Conservation (phyloP, 2,888 invertebrate species). For the Synergus itoensis region DNA sequence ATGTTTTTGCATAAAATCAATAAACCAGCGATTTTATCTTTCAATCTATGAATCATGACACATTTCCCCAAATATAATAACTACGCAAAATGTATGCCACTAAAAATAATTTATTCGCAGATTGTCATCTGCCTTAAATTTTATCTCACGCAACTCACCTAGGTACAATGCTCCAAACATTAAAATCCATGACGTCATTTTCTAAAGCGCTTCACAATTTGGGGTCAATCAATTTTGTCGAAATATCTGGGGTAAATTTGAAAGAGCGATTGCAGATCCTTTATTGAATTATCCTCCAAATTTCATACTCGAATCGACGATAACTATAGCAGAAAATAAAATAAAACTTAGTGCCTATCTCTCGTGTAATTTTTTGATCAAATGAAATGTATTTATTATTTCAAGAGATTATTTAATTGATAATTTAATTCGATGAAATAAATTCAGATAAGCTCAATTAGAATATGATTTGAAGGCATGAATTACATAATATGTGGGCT, state of each 20-base stretch:
- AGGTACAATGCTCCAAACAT: slow-evolving; percentile 55
- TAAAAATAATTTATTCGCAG: slow-evolving; percentile 14
- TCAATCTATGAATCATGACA: not conserved
- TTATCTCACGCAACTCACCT: slow-evolving; percentile 46
- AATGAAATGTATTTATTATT: not conserved
- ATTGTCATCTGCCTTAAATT: slow-evolving; percentile 21
- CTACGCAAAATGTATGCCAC: not conserved
- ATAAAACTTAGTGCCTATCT: not conserved
- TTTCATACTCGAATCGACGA: slow-evolving; percentile 31
- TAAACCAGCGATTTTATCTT: not conserved
- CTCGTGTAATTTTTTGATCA: not conserved
- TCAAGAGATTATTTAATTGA: too few species aligned
- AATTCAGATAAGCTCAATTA: too few species aligned
- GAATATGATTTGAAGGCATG: not conserved
- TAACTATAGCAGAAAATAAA: slow-evolving; percentile 12
- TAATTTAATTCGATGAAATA: too few species aligned
- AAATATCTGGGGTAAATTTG: not conserved
- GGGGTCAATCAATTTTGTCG: slow-evolving; percentile 3
- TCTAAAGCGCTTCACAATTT: slow-evolving; percentile 10
- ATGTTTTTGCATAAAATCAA: not conserved
- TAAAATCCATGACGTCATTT: slow-evolving; percentile 56
- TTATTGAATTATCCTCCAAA: slow-evolving; percentile 39
- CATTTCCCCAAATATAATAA: not conserved
- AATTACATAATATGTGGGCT: not conserved
- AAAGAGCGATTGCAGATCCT: not conserved